Base-by-base conservation (phyloP, 1,140 invertebrate genomes). In the Hermetia illucens region DNA sequence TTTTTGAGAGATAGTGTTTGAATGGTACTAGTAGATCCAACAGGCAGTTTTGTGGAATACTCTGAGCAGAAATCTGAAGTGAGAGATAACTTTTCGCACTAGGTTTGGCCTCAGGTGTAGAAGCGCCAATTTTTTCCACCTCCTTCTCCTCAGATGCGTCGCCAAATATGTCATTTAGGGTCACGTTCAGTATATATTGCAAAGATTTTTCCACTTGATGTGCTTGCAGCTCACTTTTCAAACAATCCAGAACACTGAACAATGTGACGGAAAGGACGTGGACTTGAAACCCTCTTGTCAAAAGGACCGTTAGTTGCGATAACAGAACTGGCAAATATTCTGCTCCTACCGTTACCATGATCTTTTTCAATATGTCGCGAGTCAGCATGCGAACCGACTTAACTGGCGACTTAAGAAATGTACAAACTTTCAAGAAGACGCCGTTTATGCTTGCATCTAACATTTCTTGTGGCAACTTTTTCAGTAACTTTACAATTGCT, bases 261-360 rank as follows among this genome's bases (percentile, higher is more conserved):
- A 94, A 71, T 0, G 92, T 94, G 43, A 77, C 92, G 3, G 81
- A 80, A 12, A 97, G 65, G 1, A 97, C 89, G 50, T 97, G 92
- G 15, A 93, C 74, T 69, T 96, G 91, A 53, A 85, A 97, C 8
- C 94, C 94, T 57, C 79, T 75, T 0, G 75, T 87, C 34, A 97
- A 65, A 5, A 90, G 60, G 12, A 79, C 64, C 29, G 77, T 77
- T 51, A 97, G 71, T 62, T 95, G 89, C 38, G 74, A 72, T 4
- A 97, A 55, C 6, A 96, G 61, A 50, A 77, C 64, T 16, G 72
- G 68, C 40, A 98, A 70, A 58, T 90, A 90, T 13, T 70, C 62
- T 1, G 87, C 77, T 1, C 94, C 93, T 1, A 98, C 64, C 1
- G 82, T 74, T 2, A 77, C 48, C 74, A 93, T 82, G 18, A 95